Conservation (phyloP, 2,888 invertebrate species). For the Myopa tessellatipennis region DNA sequence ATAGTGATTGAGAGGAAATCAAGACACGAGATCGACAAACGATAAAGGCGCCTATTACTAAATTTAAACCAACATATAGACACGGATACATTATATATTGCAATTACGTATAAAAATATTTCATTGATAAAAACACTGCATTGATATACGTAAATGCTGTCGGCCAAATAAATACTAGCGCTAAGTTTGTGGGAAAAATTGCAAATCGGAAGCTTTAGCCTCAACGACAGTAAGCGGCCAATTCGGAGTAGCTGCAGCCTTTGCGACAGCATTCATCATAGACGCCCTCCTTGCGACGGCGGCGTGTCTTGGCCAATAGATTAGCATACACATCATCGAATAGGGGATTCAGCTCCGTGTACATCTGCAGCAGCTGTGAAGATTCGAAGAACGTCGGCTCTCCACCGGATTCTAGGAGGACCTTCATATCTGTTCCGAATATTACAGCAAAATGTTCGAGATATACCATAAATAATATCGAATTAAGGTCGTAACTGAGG, state of each 20-base stretch:
- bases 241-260: slow-evolving; percentile 51
- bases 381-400: neutral
- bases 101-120: no score
- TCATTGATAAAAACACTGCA: no score
- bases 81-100: no score
- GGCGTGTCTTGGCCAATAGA: slow-evolving; percentile 53
- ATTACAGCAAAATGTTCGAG: no score
- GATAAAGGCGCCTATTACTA: no score
- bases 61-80: no score
- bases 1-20: no score
- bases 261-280: slow-evolving; percentile 58
- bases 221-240: slow-evolving; percentile 52
- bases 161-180: no score
- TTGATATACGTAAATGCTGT: neutral
- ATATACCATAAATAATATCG: no score
- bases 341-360: slow-evolving; percentile 5
- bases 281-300: slow-evolving; percentile 52
- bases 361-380: neutral
- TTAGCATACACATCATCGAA: slow-evolving; percentile 30
- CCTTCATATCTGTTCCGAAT: no score
- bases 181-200: no score
- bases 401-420: neutral
- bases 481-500: neutral
- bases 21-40: no score
- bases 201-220: neutral